A percentile compares a stretch with the other conserved stretches of the same genome.
Evolutionary conservation across 2,888 invertebrate species (phyloP).

Genomic region (Rhaphigaster nebulosa): DNA sequence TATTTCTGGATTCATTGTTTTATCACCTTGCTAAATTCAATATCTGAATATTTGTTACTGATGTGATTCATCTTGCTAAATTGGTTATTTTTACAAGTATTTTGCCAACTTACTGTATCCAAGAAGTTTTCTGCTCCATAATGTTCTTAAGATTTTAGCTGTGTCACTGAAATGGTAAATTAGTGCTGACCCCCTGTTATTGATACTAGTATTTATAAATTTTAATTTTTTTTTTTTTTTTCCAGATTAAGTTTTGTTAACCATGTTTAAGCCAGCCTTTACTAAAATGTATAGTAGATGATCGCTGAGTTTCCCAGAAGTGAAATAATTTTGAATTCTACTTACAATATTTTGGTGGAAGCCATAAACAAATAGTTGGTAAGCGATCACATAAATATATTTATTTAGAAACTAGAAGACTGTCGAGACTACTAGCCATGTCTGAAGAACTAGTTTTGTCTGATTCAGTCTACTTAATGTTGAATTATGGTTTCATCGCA

Average conservation of each 20-base stretch:
- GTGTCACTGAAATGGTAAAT: no score
- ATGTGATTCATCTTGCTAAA: not conserved
- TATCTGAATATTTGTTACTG: not conserved
- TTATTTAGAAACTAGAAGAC: not conserved
- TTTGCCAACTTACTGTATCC: not conserved
- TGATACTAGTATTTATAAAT: not conserved
- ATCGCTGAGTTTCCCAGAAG: not conserved
- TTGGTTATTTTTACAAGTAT: not conserved
- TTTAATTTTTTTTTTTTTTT: not conserved
- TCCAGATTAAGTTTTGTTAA: not conserved
- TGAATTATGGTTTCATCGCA: not conserved
- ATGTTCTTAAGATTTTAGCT: not conserved
- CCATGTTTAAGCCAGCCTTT: not conserved
- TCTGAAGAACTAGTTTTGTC: constrained; percentile 22
- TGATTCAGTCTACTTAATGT: not conserved
- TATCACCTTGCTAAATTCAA: not conserved
- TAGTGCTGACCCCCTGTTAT: not conserved
- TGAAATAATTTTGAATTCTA: not conserved
- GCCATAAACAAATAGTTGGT: not conserved
- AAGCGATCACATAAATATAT: constrained; percentile 6
- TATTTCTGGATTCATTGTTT: not conserved
- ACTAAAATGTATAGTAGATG: not conserved
- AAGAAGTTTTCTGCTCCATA: not conserved
- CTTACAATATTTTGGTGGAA: not conserved
- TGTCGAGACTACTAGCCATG: not conserved